Evolutionary conservation across 2,888 invertebrate species (phyloP), one percentile per base, ranked within the genome.

Genomic region (Omphaloscelis lunosa): DNA sequence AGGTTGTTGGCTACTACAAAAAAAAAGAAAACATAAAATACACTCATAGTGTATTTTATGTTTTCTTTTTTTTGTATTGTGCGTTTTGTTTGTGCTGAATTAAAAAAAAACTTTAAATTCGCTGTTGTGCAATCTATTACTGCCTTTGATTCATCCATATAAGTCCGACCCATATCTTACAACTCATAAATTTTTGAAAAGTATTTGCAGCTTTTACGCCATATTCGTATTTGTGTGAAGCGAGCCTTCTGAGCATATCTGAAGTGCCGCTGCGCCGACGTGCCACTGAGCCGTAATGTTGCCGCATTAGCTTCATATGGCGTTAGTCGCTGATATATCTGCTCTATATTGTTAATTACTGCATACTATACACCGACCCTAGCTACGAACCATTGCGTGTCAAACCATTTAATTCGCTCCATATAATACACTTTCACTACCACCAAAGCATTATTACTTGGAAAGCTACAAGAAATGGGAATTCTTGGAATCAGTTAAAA

Each of bases 221-320:
- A 20, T 8, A n/a, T 51, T 45, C 2, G 9, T 6, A n/a, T 66
- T 17, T 51, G 27, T 41, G 39, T 62, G 15, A 27, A 51, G 9
- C 45, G 0, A 34, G 8, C 39, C 29, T 79, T 53, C 59, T 84
- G 79, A 12, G 12, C n/a, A 12, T 9, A 17, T 1, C 11, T 23
- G 29, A 7, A 20, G 41, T 51, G 11, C 7, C 15, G 23, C n/a
- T n/a, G 51, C 20, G 20, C 45, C 70, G 56, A 77, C 79, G 51
- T 71, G 73, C 73, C 71, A 34, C 41, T 65, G 80, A 75, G 80
- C 59, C 29, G 75, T 84, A 75, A 75, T 75, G 73, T 74, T 62
- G 56, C 70, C 62, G 73, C 87, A 86, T 86, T 83, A 84, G 68
- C 71, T 73, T 68, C 75, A 84, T 65, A 75, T 51, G 72, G 72